A percentile compares a stretch with the other conserved stretches of the same genome.
phyloP scores from a whole-genome alignment of 1,140 invertebrate species.

The Mercenaria mercenaria region DNA sequence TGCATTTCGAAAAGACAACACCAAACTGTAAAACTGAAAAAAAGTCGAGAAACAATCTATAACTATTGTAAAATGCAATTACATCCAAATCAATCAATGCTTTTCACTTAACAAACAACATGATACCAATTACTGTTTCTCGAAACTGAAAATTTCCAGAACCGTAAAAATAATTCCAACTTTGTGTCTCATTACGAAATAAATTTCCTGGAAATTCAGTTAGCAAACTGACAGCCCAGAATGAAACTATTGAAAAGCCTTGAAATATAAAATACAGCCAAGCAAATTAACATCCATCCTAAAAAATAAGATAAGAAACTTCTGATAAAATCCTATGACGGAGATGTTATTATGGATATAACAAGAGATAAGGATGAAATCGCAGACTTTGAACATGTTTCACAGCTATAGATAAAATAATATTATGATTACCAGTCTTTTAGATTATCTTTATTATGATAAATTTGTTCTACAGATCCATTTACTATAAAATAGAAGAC shows the following conservation, averaged over 20 bases:
- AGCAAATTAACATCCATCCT: constrained; percentile 9
- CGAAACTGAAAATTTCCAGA: neutral
- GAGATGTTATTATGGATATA: neutral
- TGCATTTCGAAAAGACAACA: neutral
- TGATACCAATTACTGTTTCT: neutral
- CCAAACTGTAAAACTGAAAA: neutral
- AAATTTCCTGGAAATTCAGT: constrained; percentile 13
- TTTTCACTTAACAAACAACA: neutral
- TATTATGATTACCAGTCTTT: neutral
- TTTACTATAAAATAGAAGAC: no score
- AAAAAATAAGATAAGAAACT: neutral
- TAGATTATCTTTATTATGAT: constrained; percentile 11
- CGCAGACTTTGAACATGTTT: constrained; percentile 1
- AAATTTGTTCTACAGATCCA: neutral
- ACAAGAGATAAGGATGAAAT: neutral
- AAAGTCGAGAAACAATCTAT: neutral
- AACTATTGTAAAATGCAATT: neutral
- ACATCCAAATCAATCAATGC: neutral
- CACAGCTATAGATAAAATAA: constrained; percentile 10
- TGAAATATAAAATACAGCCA: constrained; percentile 19
- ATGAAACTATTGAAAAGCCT: neutral
- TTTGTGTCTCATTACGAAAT: constrained; percentile 6
- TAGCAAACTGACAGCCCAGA: neutral
- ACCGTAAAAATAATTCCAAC: neutral
- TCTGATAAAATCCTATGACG: neutral